Evolutionary conservation across 2,797 vertebrate species (phyloP), one percentile per base, ranked within the genome.

Genomic region (Nannoperca obscura): DNA sequence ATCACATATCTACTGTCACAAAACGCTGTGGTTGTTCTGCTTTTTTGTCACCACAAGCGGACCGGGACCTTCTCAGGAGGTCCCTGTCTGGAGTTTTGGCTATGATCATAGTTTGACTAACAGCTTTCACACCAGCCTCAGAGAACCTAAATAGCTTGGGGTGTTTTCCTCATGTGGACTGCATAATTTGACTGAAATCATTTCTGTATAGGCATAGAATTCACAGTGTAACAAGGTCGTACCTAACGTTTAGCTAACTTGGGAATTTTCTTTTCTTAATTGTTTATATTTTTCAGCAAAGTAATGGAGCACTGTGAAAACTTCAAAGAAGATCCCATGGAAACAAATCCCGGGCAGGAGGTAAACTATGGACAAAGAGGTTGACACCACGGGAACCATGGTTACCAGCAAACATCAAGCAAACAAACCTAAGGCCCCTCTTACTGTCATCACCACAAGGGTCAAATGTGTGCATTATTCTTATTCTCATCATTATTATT

Each of bases 291-390:
- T 88, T 83, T 15, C 93, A 99, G 98, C 89, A 98, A 98, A 94
- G 98, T 99, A 80, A 97, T 97, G 90, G 97, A 97, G 88, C 97
- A 97, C 79, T 99, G 98, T 94, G 95, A 96, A 90, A 97, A 92
- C 94, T 99, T 97, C 94, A 98, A 97, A 93, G 97, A 99, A 76
- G 97, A 98, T 92, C 96, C 96, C 81, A 99, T 99, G 98, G 98
- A 99, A 90, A 97, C 96, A 2, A 97, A 96, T 84, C 74, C 82
- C 0, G 93, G 87, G 34, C 93, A 86, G 71, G 91, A 97, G 95
- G 96, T 97, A 94, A 97, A 97, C 92, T 86, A 76, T 15, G 89
- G 86, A 79, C 90, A 92, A 42, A 85, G 91, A 86, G 90, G 92
- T 66, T 92, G 91, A 93, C 52, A 2, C 27, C 47, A 30, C 65